Conservation (phyloP, 2,797 vertebrate species). For the Xiphorhynchus erythropygius region DNA sequence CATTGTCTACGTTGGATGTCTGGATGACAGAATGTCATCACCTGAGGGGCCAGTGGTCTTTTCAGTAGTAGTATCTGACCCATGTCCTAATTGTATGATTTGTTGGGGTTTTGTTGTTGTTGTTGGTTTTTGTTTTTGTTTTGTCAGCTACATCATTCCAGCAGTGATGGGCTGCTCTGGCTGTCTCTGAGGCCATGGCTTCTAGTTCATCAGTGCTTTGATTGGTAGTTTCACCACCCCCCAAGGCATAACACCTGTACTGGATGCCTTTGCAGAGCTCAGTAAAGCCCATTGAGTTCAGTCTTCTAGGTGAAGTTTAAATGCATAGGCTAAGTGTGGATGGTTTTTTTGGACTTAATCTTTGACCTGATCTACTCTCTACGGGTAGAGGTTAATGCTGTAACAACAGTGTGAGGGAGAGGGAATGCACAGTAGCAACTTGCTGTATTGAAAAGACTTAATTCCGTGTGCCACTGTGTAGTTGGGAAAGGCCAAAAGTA, state of each 20-base stretch:
- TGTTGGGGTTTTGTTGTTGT: no score
- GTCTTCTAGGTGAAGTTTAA: background rate
- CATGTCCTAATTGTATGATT: background rate
- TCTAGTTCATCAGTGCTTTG: background rate
- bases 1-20: rapidly evolving
- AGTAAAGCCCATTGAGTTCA: background rate
- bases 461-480: background rate
- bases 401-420: background rate
- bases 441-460: background rate
- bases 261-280: background rate
- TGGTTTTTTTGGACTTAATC: background rate
- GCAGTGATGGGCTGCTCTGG: background rate
- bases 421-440: background rate
- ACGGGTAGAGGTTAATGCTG: background rate
- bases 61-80: background rate
- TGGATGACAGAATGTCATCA: background rate
- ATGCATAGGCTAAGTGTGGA: background rate
- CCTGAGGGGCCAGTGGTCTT: background rate
- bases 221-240: background rate
- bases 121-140: background rate
- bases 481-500: background rate
- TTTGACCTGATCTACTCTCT: background rate
- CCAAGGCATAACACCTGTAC: background rate
- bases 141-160: background rate
- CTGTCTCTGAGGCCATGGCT: background rate